Base-by-base conservation (phyloP, 2,888 invertebrate species). In the Zootermopsis nevadensis region DNA sequence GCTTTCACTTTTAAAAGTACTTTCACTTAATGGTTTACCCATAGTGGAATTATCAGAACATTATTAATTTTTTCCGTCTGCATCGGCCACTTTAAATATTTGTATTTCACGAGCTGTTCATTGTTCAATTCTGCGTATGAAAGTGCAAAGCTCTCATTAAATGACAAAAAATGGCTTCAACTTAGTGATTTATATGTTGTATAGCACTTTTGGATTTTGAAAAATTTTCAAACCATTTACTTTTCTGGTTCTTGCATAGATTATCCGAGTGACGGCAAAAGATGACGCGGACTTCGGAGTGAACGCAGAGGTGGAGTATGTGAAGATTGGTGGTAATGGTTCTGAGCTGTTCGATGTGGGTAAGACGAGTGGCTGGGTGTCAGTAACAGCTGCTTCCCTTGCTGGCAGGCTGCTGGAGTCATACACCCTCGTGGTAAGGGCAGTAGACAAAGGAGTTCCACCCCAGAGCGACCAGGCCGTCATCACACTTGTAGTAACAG, bases 221-320 rank as follows among this genome's bases (percentile, higher is more conserved):
- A 15, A 19, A 4, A 48, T 38, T 7, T 38, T 38, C 38, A 7
- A 10, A 7, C 6, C 10, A 48, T 48, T 19, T 48, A 48, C 48
- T 38, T 15, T 15, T 48, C n/a, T 48, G 48, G 19, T 15, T 48
- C 19, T 69, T 31, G 12, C 38, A n/a, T 93, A 93, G 88, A 91
- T 97, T 8, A 89, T 92, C 81, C 38, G 77, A 33, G 85, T 88
- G 12, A 84, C 81, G 19, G 97, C 97, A 0, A 93, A 91, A 86
- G 97, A 97, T 89, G 92, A 93, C 33, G 91, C 93, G 79, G 97
- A 98, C 88, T 96, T 94, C 87, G 97, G 97, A 1, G 94, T 97
- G 38, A 98, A 98, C 89, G 96, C 97, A 1, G 96, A 97, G 90
- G 93, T 98, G 82, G 94, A 95, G 86, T 98, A 98, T 88, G 90